phyloP scores from a whole-genome alignment of 2,113 vertebrate genomes.

The Prinia subflava region DNA sequence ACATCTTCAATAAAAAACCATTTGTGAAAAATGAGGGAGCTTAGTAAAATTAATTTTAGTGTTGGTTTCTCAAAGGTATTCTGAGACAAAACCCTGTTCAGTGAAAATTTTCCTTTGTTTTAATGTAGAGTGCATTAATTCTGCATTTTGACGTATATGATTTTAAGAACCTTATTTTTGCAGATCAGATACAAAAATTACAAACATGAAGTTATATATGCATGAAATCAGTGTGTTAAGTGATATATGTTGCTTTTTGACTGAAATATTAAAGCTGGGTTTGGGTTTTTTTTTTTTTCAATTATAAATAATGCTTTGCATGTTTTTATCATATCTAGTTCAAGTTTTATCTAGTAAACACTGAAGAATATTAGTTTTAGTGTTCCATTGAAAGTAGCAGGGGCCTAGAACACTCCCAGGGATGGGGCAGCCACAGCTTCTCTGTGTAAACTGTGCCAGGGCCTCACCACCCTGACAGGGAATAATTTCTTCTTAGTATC shows the following conservation, averaged over 20 bases:
- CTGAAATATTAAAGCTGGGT: not conserved
- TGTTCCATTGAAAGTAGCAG: not conserved
- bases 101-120: not conserved
- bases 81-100: accelerated
- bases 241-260: not conserved
- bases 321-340: not conserved
- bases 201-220: accelerated
- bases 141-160: not conserved
- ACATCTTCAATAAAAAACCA: accelerated
- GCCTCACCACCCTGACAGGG: not conserved
- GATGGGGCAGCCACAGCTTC: not conserved
- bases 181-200: not conserved
- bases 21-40: not conserved
- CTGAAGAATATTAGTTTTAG: not conserved
- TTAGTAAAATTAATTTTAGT: not conserved
- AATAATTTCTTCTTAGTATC: not conserved
- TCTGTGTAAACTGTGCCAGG: not conserved
- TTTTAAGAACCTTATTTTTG: not conserved
- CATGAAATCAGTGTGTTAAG: not conserved
- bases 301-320: accelerated
- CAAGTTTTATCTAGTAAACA: not conserved
- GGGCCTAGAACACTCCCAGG: accelerated
- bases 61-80: not conserved
- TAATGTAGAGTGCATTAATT: not conserved
- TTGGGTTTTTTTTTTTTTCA: no score